phyloP scores from a whole-genome alignment of 2,113 vertebrate species.

The Caracal caracal region DNA sequence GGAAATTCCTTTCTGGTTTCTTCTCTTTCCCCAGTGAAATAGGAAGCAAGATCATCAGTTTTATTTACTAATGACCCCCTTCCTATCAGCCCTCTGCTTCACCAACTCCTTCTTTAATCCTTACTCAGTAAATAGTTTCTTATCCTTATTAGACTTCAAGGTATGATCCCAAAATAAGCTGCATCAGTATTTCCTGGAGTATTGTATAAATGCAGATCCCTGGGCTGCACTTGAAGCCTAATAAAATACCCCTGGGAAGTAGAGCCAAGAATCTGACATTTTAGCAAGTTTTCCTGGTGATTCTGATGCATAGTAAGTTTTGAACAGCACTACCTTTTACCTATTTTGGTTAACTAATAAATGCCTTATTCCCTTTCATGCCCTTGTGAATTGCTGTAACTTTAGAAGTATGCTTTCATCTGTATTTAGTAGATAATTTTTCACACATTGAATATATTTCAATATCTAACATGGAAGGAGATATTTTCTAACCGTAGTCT shows the following conservation, averaged over 20 bases:
- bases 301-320: neutral
- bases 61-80: neutral
- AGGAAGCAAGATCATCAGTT: neutral
- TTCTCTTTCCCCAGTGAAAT: neutral
- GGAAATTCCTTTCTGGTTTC: neutral
- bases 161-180: neutral
- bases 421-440: constrained; percentile 21
- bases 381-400: neutral
- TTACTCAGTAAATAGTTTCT: neutral
- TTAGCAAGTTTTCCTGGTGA: neutral
- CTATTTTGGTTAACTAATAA: neutral
- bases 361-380: neutral
- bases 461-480: neutral
- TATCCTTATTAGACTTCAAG: neutral
- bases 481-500: neutral
- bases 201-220: neutral
- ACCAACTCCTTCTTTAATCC: neutral
- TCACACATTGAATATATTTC: neutral
- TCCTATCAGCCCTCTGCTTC: neutral
- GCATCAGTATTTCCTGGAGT: neutral
- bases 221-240: neutral
- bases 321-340: neutral
- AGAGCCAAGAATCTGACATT: neutral
- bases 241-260: neutral
- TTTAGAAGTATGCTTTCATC: neutral